phyloP scores from a whole-genome alignment of 2,888 invertebrate species.

The Petrolisthes cinctipes region DNA sequence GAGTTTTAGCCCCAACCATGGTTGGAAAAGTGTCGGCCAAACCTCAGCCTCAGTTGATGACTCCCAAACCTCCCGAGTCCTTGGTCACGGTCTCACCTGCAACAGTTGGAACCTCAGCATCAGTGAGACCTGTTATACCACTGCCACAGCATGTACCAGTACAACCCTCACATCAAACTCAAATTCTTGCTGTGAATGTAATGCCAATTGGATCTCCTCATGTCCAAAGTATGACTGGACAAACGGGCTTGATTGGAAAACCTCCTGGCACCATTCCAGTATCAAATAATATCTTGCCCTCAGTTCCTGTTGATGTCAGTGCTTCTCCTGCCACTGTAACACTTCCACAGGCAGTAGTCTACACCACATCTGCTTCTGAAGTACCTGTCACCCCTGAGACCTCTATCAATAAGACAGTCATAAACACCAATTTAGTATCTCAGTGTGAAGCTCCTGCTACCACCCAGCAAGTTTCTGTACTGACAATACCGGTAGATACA shows the following conservation, averaged over 20 bases:
- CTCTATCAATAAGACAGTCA: conserved; percentile 3
- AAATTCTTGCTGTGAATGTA: conserved; percentile 59
- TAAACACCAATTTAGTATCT: conserved; percentile 2
- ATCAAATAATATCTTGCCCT: background rate
- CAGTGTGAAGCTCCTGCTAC: conserved; percentile 12
- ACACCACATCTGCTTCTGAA: conserved; percentile 26
- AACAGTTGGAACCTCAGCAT: conserved; percentile 31
- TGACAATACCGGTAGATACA: conserved; percentile 10
- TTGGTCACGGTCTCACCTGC: conserved; percentile 54
- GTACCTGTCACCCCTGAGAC: conserved; percentile 23
- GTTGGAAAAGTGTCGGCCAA: conserved; percentile 57
- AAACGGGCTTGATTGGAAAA: conserved; percentile 11
- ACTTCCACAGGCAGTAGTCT: conserved; percentile 13
- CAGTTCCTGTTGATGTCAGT: conserved; percentile 16
- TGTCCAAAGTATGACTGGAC: conserved; percentile 38
- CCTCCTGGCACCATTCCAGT: conserved; percentile 18
- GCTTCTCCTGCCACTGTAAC: conserved; percentile 1
- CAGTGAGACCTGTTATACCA: conserved; percentile 52
- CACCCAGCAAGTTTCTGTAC: background rate
- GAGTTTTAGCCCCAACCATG: conserved; percentile 49
- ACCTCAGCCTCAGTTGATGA: conserved; percentile 52
- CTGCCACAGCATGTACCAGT: conserved; percentile 39
- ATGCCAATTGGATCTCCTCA: conserved; percentile 56
- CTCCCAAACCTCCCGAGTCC: conserved; percentile 47
- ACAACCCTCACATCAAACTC: conserved; percentile 46